Conservation (phyloP, 2,888 invertebrate genomes). For the Antitype chi region DNA sequence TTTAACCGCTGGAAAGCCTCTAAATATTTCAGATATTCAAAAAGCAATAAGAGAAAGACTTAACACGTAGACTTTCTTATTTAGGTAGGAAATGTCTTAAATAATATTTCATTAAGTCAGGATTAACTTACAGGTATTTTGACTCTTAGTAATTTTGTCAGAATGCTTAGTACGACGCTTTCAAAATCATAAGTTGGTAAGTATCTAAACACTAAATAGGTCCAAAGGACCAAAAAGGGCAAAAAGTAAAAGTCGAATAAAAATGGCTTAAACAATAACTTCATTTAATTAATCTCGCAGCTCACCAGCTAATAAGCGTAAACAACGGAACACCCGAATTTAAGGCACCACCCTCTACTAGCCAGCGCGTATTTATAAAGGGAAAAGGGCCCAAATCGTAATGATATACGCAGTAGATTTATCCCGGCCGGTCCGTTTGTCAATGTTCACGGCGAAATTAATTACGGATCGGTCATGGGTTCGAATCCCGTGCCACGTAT, state of each 20-base stretch:
- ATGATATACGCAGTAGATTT: conserved; percentile 86
- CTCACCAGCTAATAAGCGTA: conserved; percentile 57
- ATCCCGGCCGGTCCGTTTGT: conserved; percentile 83
- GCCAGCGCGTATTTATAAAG: conserved; percentile 51
- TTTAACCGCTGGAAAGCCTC: too few relatives aligned
- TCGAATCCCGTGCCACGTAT: conserved; percentile 75
- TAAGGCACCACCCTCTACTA: conserved; percentile 41
- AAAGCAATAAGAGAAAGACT: neutral
- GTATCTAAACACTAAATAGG: neutral
- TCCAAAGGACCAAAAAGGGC: conserved; percentile 9
- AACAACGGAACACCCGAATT: conserved; percentile 43
- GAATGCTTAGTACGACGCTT: too few relatives aligned
- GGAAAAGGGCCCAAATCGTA: conserved; percentile 71
- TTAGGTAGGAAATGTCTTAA: neutral
- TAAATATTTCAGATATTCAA: neutral
- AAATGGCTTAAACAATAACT: conserved; percentile 42
- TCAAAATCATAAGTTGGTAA: neutral
- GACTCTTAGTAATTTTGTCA: too few relatives aligned
- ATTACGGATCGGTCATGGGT: conserved; percentile 83
- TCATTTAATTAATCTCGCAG: conserved; percentile 55
- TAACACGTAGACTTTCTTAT: too few relatives aligned
- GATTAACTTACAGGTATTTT: too few relatives aligned
- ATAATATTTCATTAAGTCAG: neutral
- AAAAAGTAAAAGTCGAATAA: conserved; percentile 17
- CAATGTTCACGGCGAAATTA: conserved; percentile 84